phyloP scores from a whole-genome alignment of 2,797 vertebrate species.

The Chaetophractus vellerosus region DNA sequence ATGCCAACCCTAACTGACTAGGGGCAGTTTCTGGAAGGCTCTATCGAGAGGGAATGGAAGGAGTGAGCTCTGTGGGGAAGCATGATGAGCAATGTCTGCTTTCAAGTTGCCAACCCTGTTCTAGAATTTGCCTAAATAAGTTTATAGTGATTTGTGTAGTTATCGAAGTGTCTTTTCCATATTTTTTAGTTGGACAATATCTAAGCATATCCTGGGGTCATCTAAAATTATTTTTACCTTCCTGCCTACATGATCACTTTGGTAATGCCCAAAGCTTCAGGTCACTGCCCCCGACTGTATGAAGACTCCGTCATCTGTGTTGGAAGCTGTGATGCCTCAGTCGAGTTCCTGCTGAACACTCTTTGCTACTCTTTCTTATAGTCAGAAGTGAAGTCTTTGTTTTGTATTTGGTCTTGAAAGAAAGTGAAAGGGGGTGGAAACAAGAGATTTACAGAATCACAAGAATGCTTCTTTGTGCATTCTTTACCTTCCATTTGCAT shows the following conservation, averaged over 20 bases:
- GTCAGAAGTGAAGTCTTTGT: background rate
- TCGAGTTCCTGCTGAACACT: background rate
- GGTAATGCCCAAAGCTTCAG: background rate
- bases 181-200: background rate
- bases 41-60: background rate
- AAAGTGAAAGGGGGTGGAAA: background rate
- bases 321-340: background rate
- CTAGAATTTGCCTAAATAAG: background rate
- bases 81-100: background rate
- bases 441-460: background rate
- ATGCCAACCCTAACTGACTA: background rate
- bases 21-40: constrained; percentile 43
- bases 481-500: background rate
- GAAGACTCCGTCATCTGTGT: background rate
- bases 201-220: background rate
- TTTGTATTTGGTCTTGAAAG: constrained; percentile 26
- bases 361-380: background rate
- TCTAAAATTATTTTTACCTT: background rate
- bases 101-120: background rate
- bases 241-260: background rate
- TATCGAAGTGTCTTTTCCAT: background rate
- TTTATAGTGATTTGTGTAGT: background rate
- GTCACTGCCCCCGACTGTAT: background rate
- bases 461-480: background rate
- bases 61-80: background rate